These are phyloP conservation scores for Rotaria sp. DNA, from an alignment of 2,888 invertebrate species.

Conservation along the genomic window DNA sequence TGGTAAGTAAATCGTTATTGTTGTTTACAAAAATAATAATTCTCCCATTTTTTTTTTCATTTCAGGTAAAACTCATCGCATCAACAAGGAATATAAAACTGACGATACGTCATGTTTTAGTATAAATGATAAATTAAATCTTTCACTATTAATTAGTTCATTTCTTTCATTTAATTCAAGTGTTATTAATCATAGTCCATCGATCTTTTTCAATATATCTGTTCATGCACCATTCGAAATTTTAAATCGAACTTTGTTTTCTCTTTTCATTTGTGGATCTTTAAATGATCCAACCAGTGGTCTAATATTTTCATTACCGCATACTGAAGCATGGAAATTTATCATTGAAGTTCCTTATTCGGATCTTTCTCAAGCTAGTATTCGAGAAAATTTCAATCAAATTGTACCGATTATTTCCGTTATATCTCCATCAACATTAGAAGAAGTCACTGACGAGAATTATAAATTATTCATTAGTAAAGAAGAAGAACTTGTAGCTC, in stretches of 20 bases:
- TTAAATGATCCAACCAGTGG: neutral
- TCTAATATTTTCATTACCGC: neutral
- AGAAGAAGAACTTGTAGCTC: neutral
- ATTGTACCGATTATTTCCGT: neutral
- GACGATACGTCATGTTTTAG: neutral
- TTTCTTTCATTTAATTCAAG: neutral
- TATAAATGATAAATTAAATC: neutral
- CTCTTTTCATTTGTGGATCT: neutral
- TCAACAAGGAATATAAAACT: neutral
- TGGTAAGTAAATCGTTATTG: neutral
- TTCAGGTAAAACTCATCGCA: neutral
- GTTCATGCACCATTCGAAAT: neutral
- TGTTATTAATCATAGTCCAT: neutral
- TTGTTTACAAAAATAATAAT: too few relatives aligned
- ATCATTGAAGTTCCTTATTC: neutral
- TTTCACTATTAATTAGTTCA: neutral
- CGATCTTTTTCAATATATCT: neutral
- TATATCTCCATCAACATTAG: too few relatives aligned
- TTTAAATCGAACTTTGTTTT: neutral
- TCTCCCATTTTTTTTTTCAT: neutral
- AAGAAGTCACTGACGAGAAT: neutral
- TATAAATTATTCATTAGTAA: neutral
- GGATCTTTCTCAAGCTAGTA: neutral
- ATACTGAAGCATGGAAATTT: neutral
- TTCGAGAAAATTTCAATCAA: neutral